Base-by-base conservation (phyloP, 2,888 invertebrate genomes). In the Tyria jacobaeae region DNA sequence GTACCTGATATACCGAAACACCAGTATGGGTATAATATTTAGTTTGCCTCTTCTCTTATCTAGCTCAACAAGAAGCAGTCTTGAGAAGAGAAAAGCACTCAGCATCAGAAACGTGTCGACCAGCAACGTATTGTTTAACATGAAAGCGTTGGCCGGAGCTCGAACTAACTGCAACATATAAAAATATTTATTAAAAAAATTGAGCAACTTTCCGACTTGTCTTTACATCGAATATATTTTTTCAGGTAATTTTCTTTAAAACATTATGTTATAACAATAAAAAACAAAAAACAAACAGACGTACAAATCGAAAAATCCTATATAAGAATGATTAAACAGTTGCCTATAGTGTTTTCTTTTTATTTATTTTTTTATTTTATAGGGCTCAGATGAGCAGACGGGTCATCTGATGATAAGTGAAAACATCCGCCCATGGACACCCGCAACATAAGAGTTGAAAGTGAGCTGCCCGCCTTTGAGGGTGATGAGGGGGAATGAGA, bases 101-200 rank as follows among this genome's bases (percentile, higher is more conserved):
- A 96, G 86, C 76, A 96, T 91, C 62, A 97, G 87, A 82, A 96
- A 97, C 0, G 96, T 95, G 75, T 97, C 97, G n/a, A 97, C 96
- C 14, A 96, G 89, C 7, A 97, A 86, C 2, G 96, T 94, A 70
- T 96, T 96, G 86, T 96, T 96, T 51, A 95, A 79, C 82, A 96
- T 94, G 60, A 96, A 94, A 0, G 95, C 94, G 79, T 96, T 95
- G 64, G 94, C 89, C 24, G 95, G 91, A 60, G 94, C 89, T 37
- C 89, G 90, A 4, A 95, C 89, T 63, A 95, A 90, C 96, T 96
- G 87, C 39, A 59, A 55, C 5, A 39, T 2, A 39, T 25, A 12
- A 53, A 27, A 57, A 10, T n/a, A n/a, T n/a, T n/a, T n/a, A n/a
- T n/a, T n/a, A 56, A 27, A 24, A n/a, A 60, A 12, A 2, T 31